phyloP scores from a whole-genome alignment of 1,140 invertebrate species.

The Penaeus vannamei region DNA sequence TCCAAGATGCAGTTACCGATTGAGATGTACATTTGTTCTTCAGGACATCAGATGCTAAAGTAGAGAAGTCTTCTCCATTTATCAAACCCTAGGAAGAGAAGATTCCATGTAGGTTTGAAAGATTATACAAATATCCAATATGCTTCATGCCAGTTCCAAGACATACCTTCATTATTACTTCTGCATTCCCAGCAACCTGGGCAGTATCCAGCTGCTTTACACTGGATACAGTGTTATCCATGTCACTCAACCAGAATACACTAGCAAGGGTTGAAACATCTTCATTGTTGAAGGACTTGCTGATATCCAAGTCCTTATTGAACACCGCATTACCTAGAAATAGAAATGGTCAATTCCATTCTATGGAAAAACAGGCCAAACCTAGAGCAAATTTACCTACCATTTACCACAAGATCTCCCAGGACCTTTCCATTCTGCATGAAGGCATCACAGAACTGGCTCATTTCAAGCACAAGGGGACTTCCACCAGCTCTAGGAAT shows the following conservation, averaged over 20 bases:
- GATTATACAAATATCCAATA: background rate
- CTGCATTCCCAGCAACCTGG: background rate
- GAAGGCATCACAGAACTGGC: too few relatives aligned
- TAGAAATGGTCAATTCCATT: too few relatives aligned
- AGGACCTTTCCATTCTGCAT: too few relatives aligned
- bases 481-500: too few relatives aligned
- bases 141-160: too few relatives aligned
- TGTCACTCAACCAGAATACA: constrained; percentile 39
- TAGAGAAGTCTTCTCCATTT: constrained; percentile 20
- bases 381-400: too few relatives aligned
- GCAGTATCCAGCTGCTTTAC: background rate
- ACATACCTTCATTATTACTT: constrained; percentile 4
- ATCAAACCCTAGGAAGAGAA: constrained; percentile 4
- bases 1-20: background rate
- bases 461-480: too few relatives aligned
- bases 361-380: too few relatives aligned
- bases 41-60: constrained; percentile 4
- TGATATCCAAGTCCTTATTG: background rate
- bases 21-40: background rate
- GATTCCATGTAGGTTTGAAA: too few relatives aligned
- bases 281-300: constrained; percentile 6
- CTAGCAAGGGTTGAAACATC: background rate
- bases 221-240: constrained; percentile 1
- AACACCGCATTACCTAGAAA: constrained; percentile 37
- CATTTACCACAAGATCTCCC: too few relatives aligned